A percentile compares a stretch with the other conserved stretches of the same genome.
Conservation (phyloP, 92 coral and sea anemone species). For the Palythoa caribaeorum region DNA sequence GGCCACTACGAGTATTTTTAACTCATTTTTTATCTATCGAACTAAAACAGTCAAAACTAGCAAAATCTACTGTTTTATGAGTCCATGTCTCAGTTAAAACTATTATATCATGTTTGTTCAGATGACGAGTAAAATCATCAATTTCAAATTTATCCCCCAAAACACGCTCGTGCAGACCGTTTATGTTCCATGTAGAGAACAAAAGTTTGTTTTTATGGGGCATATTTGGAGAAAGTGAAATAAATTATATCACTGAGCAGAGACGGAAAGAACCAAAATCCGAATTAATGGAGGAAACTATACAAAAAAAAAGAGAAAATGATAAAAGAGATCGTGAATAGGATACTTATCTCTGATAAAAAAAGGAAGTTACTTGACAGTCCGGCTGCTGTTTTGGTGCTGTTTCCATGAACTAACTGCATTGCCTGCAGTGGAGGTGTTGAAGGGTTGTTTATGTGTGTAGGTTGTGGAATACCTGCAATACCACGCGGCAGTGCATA, state of each 20-base stretch:
- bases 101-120: conserved; percentile 18
- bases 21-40: neutral
- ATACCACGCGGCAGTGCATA: neutral
- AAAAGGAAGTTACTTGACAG: neutral
- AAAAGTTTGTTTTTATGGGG: neutral
- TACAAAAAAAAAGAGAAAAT: neutral
- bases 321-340: neutral
- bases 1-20: conserved; percentile 8
- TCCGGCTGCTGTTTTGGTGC: neutral
- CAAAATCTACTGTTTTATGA: conserved; percentile 5
- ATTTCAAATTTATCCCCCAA: conserved; percentile 21
- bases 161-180: conserved; percentile 27
- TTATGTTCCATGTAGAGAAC: conserved; percentile 27
- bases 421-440: neutral
- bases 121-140: neutral
- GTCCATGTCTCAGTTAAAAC: conserved; percentile 40
- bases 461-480: neutral
- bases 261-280: neutral
- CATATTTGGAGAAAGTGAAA: neutral
- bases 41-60: conserved; percentile 35
- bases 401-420: neutral
- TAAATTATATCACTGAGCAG: conserved; percentile 7
- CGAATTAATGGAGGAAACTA: conserved; percentile 5
- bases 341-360: too few species aligned
- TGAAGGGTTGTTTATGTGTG: neutral